Conservation (phyloP, 2,797 vertebrate genomes). For the Typhlichthys eigenmanni region DNA sequence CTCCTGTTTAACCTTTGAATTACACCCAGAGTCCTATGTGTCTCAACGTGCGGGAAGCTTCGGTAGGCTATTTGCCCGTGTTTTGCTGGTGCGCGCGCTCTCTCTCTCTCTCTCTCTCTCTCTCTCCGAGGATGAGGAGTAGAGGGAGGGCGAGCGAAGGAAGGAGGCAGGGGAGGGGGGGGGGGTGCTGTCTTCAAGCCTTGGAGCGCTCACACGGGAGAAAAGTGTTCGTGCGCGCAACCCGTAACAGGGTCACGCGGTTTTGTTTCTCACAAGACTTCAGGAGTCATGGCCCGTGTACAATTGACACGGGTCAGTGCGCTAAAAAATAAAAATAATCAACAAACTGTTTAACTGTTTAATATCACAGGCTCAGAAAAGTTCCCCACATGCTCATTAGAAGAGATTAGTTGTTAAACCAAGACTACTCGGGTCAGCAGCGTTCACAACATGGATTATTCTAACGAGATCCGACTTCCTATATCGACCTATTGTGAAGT, state of each 20-base stretch:
- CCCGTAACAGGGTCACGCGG: background rate
- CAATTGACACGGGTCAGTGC: too few species aligned
- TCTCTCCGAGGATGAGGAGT: conserved; percentile 3
- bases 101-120: conserved; percentile 26
- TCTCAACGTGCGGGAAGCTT: conserved; percentile 12
- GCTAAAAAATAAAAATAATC: too few species aligned
- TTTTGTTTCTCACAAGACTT: background rate
- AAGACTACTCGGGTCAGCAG: background rate
- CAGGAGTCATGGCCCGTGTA: background rate
- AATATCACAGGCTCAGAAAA: background rate
- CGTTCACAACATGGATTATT: background rate
- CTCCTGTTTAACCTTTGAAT: conserved; percentile 31
- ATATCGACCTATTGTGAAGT: background rate
- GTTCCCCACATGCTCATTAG: background rate
- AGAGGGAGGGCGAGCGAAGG: conserved; percentile 4
- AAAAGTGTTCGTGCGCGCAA: conserved; percentile 7
- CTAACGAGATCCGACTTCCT: background rate
- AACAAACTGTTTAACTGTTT: background rate
- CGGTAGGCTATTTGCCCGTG: conserved; percentile 2
- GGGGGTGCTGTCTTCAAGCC: conserved; percentile 38
- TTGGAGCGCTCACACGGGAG: conserved; percentile 22
- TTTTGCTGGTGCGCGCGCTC: conserved; percentile 32
- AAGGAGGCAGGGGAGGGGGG: too few species aligned
- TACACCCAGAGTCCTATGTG: conserved; percentile 11
- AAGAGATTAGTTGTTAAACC: background rate